phyloP scores from a whole-genome alignment of 2,888 invertebrate genomes.

The Phyllotreta striolata region DNA sequence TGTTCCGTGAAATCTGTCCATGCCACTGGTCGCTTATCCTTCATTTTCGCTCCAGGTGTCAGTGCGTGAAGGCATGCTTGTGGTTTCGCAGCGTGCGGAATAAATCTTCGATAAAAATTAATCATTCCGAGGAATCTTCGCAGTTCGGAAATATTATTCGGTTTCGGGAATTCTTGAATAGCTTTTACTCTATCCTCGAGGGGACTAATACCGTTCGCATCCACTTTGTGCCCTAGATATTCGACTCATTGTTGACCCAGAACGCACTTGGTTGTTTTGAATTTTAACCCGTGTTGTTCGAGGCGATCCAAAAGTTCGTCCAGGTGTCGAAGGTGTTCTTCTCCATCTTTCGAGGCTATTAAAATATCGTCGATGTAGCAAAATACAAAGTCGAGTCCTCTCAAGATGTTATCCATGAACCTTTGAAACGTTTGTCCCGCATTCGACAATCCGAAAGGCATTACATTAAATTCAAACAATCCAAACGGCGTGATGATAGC shows the following conservation, averaged over 20 bases:
- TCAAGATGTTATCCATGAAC: slow-evolving; percentile 50
- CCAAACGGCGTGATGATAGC: slow-evolving; percentile 35
- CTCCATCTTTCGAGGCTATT: background rate
- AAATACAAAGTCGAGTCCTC: slow-evolving; percentile 48
- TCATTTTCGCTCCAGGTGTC: slow-evolving; percentile 2
- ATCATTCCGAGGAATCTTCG: slow-evolving; percentile 7
- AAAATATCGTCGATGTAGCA: slow-evolving; percentile 52
- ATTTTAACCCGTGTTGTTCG: background rate
- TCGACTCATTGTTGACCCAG: too few species aligned
- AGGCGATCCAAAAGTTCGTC: background rate
- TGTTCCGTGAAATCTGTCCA: slow-evolving; percentile 15
- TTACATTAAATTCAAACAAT: too few species aligned
- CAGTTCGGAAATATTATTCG: slow-evolving; percentile 2
- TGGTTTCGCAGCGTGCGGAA: slow-evolving; percentile 5
- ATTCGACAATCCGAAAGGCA: too few species aligned
- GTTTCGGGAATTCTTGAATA: slow-evolving; percentile 1
- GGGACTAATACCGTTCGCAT: too few species aligned
- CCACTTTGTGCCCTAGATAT: too few species aligned
- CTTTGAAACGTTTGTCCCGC: slow-evolving; percentile 46
- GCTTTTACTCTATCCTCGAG: too few species aligned
- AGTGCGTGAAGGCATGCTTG: slow-evolving; percentile 12
- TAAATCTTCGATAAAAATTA: slow-evolving; percentile 22
- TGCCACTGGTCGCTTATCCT: slow-evolving; percentile 12
- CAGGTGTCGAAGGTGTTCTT: slow-evolving; percentile 37
- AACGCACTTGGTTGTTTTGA: too few species aligned